Evolutionary conservation across 2,797 vertebrate genomes (phyloP), one percentile per base, ranked within the genome.

Genomic region (Acropternis orthonyx): DNA sequence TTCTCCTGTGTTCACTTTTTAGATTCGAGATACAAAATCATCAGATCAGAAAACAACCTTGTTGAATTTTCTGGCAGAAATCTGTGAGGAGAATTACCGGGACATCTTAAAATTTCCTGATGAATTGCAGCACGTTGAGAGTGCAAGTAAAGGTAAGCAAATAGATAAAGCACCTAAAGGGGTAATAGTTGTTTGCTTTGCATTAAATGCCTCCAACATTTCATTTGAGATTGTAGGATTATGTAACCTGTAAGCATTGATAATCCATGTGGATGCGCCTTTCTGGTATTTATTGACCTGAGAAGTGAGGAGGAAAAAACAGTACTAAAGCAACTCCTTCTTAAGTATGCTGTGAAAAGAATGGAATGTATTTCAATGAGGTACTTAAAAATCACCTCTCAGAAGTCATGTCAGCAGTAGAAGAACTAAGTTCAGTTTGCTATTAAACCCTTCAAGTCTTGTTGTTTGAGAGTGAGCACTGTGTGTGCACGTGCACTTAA

Each of bases 1-100:
- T 78, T 34, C 5, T 63, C 7, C 15, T 59, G 0, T 61, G 4
- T 79, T 73, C 37, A 24, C 43, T 30, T 92, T 96, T 88, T 95
- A 99, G 99, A 98, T 99, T 48, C 98, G 98, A 97, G 99, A 99
- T 97, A 99, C 99, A 46, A 99, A 99, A 96, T 99, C 99, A 59
- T 92, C 98, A 69, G 97, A 99, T 97, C 99, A 99, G 89, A 99
- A 98, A 94, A 98, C 98, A 78, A 99, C 99, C 2, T 97, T 99
- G 43, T 92, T 99, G 88, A 98, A 99, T 97, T 99, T 99, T 95
- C 97, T 99, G 97, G 99, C 99, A 41, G 99, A 99, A 89, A 98
- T 98, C 89, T 99, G 99, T 97, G 99, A 99, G 95, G 99, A 99
- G 85, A 97, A 95, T 85, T 93, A 98, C 92, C 83, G 96, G 2